Base-by-base conservation (phyloP, 2,113 vertebrate species). In the Onychostoma macrolepis region DNA sequence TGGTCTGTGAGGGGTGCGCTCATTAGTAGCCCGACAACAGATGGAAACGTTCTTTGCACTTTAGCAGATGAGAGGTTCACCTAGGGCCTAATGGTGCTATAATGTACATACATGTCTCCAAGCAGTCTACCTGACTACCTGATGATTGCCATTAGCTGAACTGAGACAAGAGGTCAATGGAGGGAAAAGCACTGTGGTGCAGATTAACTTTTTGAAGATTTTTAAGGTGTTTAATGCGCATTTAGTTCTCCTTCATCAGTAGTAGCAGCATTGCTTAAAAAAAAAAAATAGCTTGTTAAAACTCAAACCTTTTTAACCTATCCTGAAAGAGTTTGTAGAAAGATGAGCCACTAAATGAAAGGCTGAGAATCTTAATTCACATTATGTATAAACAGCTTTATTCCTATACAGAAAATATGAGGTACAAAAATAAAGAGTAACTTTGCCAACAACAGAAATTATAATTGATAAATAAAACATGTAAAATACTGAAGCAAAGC, bases 341-440 rank as follows among this genome's bases (percentile, higher is more conserved):
- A 43, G 36, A 74, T 78, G 43, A 58, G 8, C 56, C 8, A 24
- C 12, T 67, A 30, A 77, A 38, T 1, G 11, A 65, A 84, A 78
- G 24, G 67, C 38, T 61, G 80, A 69, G 8, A 83, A 83, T 19
- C 38, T 63, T 33, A 45, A 71, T 17, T 61, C 21, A 63, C 36
- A 36, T 86, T 88, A 75, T 86, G 87, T 88, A 87, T 87, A 91
- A 86, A 92, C 88, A 91, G 90, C 84, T 94, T 94, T 94, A 93
- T 95, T 95, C 92, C 93, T 81, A 89, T 90, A 56, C 63, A 94
- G 89, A 92, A 92, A 93, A 93, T 92, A 86, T 77, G 87, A 92
- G 86, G 85, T 95, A 95, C 91, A 94, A 95, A 94, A 95, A 95
- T 95, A 95, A 93, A 95, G 88, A 71, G 91, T 91, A 87, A 93